These are phyloP conservation scores for Plagodis pulveraria DNA, from an alignment of 2,888 invertebrate genomes.

Conservation along the genomic window DNA sequence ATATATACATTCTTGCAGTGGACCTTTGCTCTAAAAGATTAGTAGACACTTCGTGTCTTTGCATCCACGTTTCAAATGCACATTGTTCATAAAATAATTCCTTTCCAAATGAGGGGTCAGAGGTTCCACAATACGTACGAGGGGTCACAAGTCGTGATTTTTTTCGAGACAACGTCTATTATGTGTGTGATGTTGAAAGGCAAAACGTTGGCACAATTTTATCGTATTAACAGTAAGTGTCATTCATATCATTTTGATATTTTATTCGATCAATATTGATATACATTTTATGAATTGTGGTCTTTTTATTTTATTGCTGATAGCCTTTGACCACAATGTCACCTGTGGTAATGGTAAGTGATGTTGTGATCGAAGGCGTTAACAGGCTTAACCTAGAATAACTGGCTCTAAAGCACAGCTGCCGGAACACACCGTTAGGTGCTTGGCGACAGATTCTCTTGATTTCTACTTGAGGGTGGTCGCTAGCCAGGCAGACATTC, in stretches of 20 bases:
- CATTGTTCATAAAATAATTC: conserved; percentile 26
- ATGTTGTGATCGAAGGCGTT: too few species aligned
- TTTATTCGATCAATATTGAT: too few species aligned
- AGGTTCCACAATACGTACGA: conserved; percentile 15
- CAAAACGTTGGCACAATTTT: conserved; percentile 16
- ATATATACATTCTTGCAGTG: background rate
- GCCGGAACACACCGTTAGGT: too few species aligned
- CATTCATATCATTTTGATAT: background rate
- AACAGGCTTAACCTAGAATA: too few species aligned
- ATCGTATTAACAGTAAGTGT: background rate
- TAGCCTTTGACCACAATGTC: too few species aligned
- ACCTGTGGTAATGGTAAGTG: too few species aligned
- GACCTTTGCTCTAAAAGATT: background rate
- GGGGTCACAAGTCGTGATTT: conserved; percentile 29
- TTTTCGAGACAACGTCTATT: conserved; percentile 21
- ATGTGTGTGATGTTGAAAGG: conserved; percentile 25
- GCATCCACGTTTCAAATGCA: conserved; percentile 19
- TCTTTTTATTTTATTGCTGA: too few species aligned
- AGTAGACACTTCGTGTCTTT: conserved; percentile 15
- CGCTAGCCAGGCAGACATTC: too few species aligned
- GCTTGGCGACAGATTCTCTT: too few species aligned
- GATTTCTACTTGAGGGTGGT: too few species aligned
- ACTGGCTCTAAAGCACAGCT: too few species aligned
- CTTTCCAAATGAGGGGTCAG: conserved; percentile 33
- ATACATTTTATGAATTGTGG: background rate